Percentiles rank a stretch among this genome's conserved stretches.
phyloP scores from a whole-genome alignment of 2,113 vertebrate species.

The Lathamus discolor region DNA sequence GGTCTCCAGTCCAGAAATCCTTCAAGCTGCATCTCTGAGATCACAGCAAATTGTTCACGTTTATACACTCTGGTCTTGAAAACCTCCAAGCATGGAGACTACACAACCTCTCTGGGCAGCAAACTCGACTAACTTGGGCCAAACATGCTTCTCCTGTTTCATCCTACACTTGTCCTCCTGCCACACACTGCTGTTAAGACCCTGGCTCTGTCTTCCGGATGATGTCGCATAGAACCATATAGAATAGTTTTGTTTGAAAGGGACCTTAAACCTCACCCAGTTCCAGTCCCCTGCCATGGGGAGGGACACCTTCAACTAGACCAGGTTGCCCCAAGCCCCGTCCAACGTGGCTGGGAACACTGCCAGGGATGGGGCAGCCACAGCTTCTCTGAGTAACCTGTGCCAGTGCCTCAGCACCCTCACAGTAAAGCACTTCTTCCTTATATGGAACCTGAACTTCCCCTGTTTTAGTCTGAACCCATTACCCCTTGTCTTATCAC shows the following conservation, averaged over 20 bases:
- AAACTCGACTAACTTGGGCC: too few species aligned
- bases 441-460: background rate
- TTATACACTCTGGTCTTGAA: background rate
- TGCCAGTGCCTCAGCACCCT: background rate
- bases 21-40: background rate
- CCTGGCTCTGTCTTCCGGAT: background rate
- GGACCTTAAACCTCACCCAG: background rate
- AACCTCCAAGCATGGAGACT: background rate
- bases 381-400: background rate
- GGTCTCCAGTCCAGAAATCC: background rate
- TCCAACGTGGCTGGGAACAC: background rate
- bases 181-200: background rate
- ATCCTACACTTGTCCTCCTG: background rate
- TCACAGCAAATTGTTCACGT: background rate
- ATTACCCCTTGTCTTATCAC: background rate
- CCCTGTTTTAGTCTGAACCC: background rate
- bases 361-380: background rate
- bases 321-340: background rate
- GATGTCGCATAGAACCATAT: background rate
- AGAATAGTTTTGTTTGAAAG: background rate
- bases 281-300: too few species aligned
- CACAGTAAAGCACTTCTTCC: background rate
- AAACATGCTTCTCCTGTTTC: background rate
- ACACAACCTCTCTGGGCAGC: background rate
- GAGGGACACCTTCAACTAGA: background rate